Conservation (phyloP, 2,797 vertebrate species). For the Peromyscus aztecus region DNA sequence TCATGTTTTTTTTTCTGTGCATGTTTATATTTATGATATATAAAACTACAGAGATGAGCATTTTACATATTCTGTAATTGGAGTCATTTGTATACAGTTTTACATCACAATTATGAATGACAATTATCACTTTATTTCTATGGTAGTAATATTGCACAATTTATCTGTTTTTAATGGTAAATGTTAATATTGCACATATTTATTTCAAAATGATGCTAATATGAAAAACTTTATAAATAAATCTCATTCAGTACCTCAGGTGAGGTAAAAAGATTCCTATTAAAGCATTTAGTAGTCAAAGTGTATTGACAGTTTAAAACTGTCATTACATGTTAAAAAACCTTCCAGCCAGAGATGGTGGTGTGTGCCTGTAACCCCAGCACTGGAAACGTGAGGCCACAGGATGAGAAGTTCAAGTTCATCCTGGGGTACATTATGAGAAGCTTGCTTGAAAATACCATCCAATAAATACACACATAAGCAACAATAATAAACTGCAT, state of each 20-base stretch:
- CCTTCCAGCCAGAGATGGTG: background rate
- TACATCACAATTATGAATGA: background rate
- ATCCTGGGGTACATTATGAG: background rate
- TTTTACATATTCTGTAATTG: background rate
- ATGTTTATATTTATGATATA: background rate
- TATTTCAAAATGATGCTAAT: constrained; percentile 36
- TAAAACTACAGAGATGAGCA: background rate
- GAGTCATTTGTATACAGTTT: constrained; percentile 18
- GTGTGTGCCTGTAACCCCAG: background rate
- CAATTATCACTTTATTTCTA: background rate
- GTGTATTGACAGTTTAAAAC: constrained; percentile 3
- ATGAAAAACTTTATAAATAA: constrained; percentile 2
- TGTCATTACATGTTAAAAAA: background rate
- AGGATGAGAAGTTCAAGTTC: background rate
- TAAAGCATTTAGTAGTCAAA: background rate
- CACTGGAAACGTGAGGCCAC: background rate
- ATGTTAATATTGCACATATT: background rate
- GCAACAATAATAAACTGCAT: background rate
- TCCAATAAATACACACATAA: background rate
- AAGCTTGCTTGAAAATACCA: background rate
- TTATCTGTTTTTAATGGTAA: background rate
- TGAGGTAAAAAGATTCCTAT: constrained; percentile 29
- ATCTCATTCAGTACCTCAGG: background rate
- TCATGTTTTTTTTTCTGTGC: background rate
- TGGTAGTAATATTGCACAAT: background rate